phyloP scores from a whole-genome alignment of 2,113 vertebrate species.

The Ornithorhynchus anatinus region DNA sequence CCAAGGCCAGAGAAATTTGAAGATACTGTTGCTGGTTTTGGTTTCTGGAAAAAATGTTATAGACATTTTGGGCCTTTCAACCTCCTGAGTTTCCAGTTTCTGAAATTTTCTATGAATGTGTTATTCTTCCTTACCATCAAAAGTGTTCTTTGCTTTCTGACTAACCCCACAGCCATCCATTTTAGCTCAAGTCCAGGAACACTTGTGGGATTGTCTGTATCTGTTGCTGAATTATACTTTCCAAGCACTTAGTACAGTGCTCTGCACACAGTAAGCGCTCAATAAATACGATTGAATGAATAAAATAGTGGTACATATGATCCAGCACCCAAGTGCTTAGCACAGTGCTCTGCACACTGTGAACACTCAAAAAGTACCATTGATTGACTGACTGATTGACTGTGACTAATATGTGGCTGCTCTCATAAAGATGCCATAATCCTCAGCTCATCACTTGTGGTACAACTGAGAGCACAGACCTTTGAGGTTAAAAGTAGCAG shows the following conservation, averaged over 20 bases:
- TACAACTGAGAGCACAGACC: not conserved
- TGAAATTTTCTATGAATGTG: not conserved
- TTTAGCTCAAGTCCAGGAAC: not conserved
- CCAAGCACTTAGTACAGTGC: too few relatives aligned
- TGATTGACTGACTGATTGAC: too few relatives aligned
- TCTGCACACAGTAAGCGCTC: too few relatives aligned
- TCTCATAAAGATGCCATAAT: not conserved
- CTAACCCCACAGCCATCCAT: not conserved
- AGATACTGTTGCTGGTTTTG: fast-evolving
- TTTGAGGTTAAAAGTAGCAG: not conserved
- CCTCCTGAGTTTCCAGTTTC: not conserved
- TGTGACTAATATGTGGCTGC: not conserved
- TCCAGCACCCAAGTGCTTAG: too few relatives aligned
- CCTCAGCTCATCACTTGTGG: not conserved
- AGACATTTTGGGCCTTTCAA: not conserved
- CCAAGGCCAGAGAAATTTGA: slow-evolving; percentile 3
- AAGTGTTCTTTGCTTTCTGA: fast-evolving
- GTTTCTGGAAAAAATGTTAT: not conserved
- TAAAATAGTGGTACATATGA: too few relatives aligned
- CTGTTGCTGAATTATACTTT: too few relatives aligned
- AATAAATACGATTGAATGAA: too few relatives aligned
- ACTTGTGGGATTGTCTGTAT: too few relatives aligned
- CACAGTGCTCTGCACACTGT: too few relatives aligned
- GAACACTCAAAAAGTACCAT: too few relatives aligned
- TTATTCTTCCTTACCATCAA: not conserved